Conservation (phyloP, 2,797 vertebrate genomes). For the Silurus lanzhouensis region DNA sequence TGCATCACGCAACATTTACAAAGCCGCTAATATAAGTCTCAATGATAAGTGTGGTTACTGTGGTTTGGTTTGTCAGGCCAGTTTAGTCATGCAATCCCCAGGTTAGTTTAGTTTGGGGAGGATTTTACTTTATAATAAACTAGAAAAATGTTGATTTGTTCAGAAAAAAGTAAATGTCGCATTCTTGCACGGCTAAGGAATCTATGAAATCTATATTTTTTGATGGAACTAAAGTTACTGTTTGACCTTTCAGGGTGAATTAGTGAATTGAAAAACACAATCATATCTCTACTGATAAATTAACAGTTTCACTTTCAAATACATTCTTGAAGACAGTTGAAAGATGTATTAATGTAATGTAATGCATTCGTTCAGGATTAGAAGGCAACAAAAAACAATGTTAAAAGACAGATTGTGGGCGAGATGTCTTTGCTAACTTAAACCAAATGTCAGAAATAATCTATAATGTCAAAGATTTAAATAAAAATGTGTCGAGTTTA, state of each 20-base stretch:
- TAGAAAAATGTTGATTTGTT: not conserved
- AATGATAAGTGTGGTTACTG: not conserved
- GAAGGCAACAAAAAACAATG: not conserved
- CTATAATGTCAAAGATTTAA: too few relatives aligned
- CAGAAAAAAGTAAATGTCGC: not conserved
- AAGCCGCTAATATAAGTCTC: not conserved
- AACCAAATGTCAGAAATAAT: not conserved
- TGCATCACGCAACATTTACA: not conserved
- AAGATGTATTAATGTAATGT: too few relatives aligned
- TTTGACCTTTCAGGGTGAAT: not conserved
- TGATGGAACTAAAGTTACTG: not conserved
- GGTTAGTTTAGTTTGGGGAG: not conserved
- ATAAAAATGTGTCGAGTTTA: not conserved
- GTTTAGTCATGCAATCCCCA: not conserved
- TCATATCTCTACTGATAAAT: not conserved
- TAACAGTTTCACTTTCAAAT: not conserved
- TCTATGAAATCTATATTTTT: not conserved
- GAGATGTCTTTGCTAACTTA: not conserved
- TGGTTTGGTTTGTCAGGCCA: not conserved
- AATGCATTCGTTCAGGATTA: not conserved
- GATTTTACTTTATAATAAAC: not conserved
- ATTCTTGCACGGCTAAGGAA: not conserved
- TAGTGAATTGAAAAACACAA: not conserved
- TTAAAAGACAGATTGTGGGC: too few relatives aligned
- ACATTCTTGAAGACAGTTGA: not conserved